Base-by-base conservation (phyloP, 2,888 invertebrate species). In the Anagyrus pseudococci region DNA sequence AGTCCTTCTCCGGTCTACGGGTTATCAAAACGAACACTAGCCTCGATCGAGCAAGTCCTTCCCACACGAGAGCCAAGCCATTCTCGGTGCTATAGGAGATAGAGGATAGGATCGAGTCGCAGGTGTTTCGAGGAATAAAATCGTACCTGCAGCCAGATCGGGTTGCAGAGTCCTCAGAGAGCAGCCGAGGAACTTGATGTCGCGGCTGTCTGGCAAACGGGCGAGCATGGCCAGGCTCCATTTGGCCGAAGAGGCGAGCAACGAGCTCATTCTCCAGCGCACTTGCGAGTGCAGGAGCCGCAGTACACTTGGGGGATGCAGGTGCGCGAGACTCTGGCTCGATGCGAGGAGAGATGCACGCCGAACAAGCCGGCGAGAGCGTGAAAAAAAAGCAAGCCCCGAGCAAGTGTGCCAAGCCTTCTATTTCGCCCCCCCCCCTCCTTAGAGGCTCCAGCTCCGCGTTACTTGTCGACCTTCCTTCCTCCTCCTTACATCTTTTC, bases 151-250 rank as follows among this genome's bases (percentile, higher is more conserved):
- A 7, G 66, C 43, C n/a, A 73, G 62, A 64, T 67, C 68, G 70
- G 82, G 80, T 67, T 83, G 81, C 74, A 82, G 83, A 77, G 83
- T 83, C 82, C 83, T 82, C 71, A 84, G 83, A 72, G 84, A 82
- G 71, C 83, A 83, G 69, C 83, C 83, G 70, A 84, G 83, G 59
- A 84, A 82, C 75, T 83, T 83, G 82, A 83, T 83, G 76, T 83
- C 83, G 76, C 82, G 83, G 69, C 82, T 82, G 70, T 70, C 70
- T 58, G 70, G 69, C 25, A 68, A 67, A 33, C 83, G 82, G 73
- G 83, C 84, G 79, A 83, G 83, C 83, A 83, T 83, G 74, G 82
- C 83, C 77, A 83, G 78, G 71, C 81, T 82, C 79, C 82, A 82
- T 77, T 83, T 83, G 74, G 82, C 83, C 58, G 72, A 71, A 64